A percentile compares a stretch with the other conserved stretches of the same genome.
phyloP scores from a whole-genome alignment of 2,888 invertebrate species.

The Eupsilia transversa region DNA sequence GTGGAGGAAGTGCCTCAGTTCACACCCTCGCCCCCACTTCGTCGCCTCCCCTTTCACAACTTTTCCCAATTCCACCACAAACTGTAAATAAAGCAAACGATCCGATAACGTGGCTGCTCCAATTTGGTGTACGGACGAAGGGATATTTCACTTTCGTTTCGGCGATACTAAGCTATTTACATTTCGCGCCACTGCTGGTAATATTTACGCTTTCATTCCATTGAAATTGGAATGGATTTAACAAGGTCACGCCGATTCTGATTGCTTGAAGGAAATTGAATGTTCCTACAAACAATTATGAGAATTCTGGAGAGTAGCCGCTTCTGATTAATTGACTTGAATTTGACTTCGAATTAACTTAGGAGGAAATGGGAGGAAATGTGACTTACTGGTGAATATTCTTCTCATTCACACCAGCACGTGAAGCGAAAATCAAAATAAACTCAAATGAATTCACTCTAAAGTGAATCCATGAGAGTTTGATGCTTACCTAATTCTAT shows the following conservation, averaged over 20 bases:
- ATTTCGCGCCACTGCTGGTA: constrained; percentile 60
- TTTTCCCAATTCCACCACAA: constrained; percentile 66
- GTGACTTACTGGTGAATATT: constrained; percentile 15
- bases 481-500: neutral
- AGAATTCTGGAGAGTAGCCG: constrained; percentile 41
- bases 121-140: constrained; percentile 66
- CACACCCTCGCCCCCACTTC: constrained; percentile 49
- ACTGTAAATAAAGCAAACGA: constrained; percentile 75
- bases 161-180: constrained; percentile 67
- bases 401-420: neutral
- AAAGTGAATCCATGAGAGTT: neutral
- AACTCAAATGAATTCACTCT: neutral
- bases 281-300: constrained; percentile 62
- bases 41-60: constrained; percentile 53
- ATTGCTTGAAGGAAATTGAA: constrained; percentile 63
- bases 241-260: constrained; percentile 65
- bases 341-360: constrained; percentile 47
- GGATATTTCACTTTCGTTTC: constrained; percentile 77
- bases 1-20: constrained; percentile 58
- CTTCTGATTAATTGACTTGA: constrained; percentile 60
- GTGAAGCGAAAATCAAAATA: neutral
- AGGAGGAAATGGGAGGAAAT: neutral
- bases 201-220: constrained; percentile 65
- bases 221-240: constrained; percentile 67
- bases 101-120: constrained; percentile 74